Evolutionary conservation across 2,888 invertebrate genomes (phyloP), one percentile per base, ranked within the genome.

Genomic region (Automeris io): DNA sequence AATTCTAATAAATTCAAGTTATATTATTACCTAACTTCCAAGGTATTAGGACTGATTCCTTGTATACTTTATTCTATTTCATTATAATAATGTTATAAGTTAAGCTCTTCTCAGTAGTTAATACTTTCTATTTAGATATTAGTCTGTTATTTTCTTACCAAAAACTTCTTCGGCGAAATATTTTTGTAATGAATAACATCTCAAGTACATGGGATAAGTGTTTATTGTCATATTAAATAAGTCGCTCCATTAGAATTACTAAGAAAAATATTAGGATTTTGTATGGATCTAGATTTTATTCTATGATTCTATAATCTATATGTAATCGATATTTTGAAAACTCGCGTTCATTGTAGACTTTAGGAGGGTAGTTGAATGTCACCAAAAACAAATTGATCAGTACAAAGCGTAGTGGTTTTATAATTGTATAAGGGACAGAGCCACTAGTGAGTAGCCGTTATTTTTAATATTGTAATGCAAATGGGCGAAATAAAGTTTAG

Each of bases 401-500:
- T 83, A 83, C 83, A 83, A 83, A 79, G 52, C 45, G 66, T 77
- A 79, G 77, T 61, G 52, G 53, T 56, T 49, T 48, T 51, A 37
- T 51, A 57, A 45, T 50, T 60, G 51, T 54, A 54, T 57, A 57
- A 46, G 47, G 43, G 49, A 52, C 40, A 54, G 52, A 51, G 58
- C 51, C 57, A 48, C 51, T 64, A 65, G 59, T 54, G 55, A 54
- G 54, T 55, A 55, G 62, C 73, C 74, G 73, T 65, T 68, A 69
- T 72, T 71, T 73, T 55, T 67, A 63, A 69, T 57, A 67, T 65
- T 63, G 60, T 68, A 66, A 68, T 65, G 65, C 71, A 70, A 61
- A 64, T 66, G 68, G 54, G 63, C 72, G 70, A 66, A 80, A 79
- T 80, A 82, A 75, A 82, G 73, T 78, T 71, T 79, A 81, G 75